Conservation (phyloP, 1,140 invertebrate species). For the Drosophila teissieri region DNA sequence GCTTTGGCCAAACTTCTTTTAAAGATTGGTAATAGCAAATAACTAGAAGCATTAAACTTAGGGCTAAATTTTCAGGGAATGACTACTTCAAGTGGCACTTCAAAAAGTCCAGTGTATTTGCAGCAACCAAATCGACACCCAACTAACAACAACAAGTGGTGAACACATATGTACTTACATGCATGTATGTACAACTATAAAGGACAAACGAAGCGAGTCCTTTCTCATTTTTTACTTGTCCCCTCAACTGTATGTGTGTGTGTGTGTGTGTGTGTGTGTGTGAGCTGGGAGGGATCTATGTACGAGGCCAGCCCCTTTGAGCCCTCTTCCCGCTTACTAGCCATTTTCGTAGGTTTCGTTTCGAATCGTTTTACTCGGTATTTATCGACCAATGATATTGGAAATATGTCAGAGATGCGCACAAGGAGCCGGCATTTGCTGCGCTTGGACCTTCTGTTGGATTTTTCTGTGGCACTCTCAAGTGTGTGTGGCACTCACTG, state of each 20-base stretch:
- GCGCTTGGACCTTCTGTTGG: slow-evolving; percentile 59
- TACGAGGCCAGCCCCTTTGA: slow-evolving; percentile 32
- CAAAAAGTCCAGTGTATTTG: not conserved
- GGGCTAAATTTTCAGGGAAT: not conserved
- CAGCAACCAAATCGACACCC: not conserved
- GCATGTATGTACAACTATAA: slow-evolving; percentile 11
- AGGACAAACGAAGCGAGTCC: slow-evolving; percentile 47
- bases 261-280: slow-evolving; percentile 25
- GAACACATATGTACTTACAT: slow-evolving; percentile 4
- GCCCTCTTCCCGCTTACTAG: slow-evolving; percentile 7
- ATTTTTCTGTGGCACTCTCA: slow-evolving; percentile 10
- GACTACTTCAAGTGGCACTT: not conserved
- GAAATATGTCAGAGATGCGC: slow-evolving; percentile 84
- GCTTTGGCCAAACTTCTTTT: too few species aligned
- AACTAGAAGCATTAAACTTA: too few species aligned
- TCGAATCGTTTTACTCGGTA: slow-evolving; percentile 81
- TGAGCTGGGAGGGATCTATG: slow-evolving; percentile 42
- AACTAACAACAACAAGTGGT: slow-evolving; percentile 43
- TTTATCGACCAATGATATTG: slow-evolving; percentile 85
- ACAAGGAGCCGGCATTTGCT: slow-evolving; percentile 73
- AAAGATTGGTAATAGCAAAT: too few species aligned
- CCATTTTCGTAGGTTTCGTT: slow-evolving; percentile 77
- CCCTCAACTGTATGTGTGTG: slow-evolving; percentile 13
- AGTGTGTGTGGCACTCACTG: slow-evolving; percentile 8
- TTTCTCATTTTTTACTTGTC: slow-evolving; percentile 35